Conservation (phyloP, 2,797 vertebrate species). For the Heteromormyrus szaboi region DNA sequence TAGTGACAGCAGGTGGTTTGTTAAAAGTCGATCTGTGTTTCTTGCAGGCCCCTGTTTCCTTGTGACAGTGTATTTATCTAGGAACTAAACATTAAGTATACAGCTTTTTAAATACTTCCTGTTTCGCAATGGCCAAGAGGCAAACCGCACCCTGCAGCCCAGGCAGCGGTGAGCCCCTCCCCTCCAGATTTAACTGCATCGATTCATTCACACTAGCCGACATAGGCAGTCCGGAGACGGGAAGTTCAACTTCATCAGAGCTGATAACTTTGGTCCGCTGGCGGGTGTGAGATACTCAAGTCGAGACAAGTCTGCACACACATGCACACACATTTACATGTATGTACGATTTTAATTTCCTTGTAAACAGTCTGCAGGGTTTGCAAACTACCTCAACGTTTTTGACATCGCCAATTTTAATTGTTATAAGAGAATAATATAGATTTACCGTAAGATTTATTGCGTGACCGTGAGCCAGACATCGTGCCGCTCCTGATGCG, state of each 20-base stretch:
- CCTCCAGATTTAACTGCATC: no score
- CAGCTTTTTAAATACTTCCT: neutral
- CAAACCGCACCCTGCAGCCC: no score
- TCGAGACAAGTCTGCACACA: no score
- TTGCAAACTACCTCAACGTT: neutral
- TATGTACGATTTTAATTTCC: neutral
- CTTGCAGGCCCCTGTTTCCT: neutral
- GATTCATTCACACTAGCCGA: no score
- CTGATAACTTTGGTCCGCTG: no score
- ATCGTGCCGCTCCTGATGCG: neutral
- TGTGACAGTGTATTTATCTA: neutral
- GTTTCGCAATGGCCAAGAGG: neutral
- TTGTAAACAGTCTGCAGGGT: neutral
- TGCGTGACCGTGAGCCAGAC: no score
- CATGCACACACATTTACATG: no score
- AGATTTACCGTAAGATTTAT: no score
- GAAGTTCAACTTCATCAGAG: no score
- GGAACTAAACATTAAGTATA: neutral
- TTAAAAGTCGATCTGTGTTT: neutral
- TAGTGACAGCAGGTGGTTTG: neutral
- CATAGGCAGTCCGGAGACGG: no score
- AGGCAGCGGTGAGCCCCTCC: no score
- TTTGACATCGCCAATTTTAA: neutral
- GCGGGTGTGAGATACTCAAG: no score
- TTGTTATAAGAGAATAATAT: neutral